These are phyloP conservation scores for Trichosurus vulpecula DNA, from an alignment of 2,797 vertebrate species.

Conservation along the genomic window DNA sequence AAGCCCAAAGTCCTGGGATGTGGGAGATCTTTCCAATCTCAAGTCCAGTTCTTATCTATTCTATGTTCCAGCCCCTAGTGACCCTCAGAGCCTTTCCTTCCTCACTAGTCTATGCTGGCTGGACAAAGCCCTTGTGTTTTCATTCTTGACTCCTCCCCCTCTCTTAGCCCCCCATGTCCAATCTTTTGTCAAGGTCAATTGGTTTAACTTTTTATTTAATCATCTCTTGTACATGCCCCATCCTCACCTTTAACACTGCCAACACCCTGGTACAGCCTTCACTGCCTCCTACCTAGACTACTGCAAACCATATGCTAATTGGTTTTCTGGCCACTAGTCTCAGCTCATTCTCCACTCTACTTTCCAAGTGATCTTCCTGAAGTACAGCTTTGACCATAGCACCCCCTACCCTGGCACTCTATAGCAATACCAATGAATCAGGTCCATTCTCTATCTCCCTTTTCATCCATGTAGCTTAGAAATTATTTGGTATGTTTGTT, in stretches of 20 bases:
- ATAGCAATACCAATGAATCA: not conserved
- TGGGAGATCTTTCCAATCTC: not conserved
- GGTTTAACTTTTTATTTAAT: not conserved
- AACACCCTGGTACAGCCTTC: not conserved
- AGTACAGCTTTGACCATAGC: not conserved
- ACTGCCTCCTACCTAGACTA: not conserved
- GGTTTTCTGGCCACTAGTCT: not conserved
- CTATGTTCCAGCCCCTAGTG: not conserved
- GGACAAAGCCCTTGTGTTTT: not conserved
- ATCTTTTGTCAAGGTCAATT: not conserved
- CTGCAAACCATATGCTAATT: not conserved
- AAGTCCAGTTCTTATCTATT: not conserved
- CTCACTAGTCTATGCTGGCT: not conserved
- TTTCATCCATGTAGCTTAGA: not conserved
- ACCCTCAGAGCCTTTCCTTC: not conserved
- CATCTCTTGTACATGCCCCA: not conserved
- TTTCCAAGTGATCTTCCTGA: not conserved
- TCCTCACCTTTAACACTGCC: not conserved
- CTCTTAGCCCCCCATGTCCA: not conserved
- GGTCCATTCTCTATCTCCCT: too few relatives aligned
- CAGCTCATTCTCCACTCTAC: not conserved
- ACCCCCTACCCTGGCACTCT: not conserved
- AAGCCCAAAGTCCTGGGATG: not conserved
- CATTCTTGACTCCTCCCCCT: not conserved
- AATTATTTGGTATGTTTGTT: not conserved